phyloP scores from a whole-genome alignment of 2,797 vertebrate genomes.

The Eulemur albifrons region DNA sequence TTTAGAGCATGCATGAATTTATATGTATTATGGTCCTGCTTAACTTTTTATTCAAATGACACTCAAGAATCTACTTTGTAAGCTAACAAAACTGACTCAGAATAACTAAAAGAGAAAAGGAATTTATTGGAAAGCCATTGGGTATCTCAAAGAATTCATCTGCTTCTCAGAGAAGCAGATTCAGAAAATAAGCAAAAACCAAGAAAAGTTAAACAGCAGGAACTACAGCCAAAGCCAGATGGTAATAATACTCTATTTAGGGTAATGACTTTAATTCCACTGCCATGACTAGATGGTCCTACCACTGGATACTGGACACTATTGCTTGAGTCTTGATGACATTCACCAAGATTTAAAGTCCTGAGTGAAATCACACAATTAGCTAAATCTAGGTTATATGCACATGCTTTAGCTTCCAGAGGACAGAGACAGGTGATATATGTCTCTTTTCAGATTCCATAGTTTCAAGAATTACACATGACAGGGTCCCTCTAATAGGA shows the following conservation, averaged over 20 bases:
- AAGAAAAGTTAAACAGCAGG: not conserved
- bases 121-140: not conserved
- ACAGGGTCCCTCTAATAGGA: not conserved
- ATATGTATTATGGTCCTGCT: not conserved
- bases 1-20: slow-evolving; percentile 8
- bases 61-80: not conserved
- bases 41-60: slow-evolving; percentile 12
- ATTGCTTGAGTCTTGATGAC: not conserved
- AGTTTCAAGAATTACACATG: not conserved
- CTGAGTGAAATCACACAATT: not conserved
- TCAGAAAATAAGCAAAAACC: not conserved
- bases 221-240: not conserved
- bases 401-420: not conserved
- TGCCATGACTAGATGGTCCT: not conserved
- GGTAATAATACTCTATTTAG: not conserved
- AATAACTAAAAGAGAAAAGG: not conserved
- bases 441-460: not conserved
- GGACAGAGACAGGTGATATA: not conserved
- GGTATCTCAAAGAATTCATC: not conserved
- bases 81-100: not conserved
- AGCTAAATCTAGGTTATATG: not conserved
- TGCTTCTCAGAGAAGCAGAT: not conserved
- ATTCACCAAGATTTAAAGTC: not conserved
- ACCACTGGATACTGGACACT: not conserved
- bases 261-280: not conserved